These are phyloP conservation scores for Aleiodes testaceus DNA, from an alignment of 2,888 invertebrate species.

Conservation along the genomic window DNA sequence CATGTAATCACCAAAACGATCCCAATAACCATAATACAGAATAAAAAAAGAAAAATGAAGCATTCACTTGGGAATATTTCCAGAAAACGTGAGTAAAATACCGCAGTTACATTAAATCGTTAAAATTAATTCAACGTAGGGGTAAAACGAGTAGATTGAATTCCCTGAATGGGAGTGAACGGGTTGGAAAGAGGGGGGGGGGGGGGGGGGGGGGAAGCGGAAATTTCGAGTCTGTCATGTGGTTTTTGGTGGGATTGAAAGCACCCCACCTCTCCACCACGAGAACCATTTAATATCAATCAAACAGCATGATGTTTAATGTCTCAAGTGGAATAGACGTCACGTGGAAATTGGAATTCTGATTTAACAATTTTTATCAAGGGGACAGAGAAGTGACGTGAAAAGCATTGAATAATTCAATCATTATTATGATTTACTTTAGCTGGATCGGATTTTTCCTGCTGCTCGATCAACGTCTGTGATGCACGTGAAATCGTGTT, in stretches of 20 bases:
- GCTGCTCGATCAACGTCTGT: conserved; percentile 65
- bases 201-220: no score
- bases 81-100: conserved; percentile 37
- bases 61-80: conserved; percentile 5
- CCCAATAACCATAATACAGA: no score
- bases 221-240: conserved; percentile 15
- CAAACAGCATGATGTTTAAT: conserved; percentile 8
- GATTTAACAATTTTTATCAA: background rate
- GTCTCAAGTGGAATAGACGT: conserved; percentile 7
- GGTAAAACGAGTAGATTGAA: conserved; percentile 32
- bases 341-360: background rate
- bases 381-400: conserved; percentile 45
- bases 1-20: no score
- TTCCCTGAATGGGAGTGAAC: conserved; percentile 21
- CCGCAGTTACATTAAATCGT: conserved; percentile 57
- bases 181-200: conserved; percentile 11
- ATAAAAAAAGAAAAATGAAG: conserved; percentile 38
- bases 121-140: conserved; percentile 50
- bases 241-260: conserved; percentile 46
- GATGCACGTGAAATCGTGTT: conserved; percentile 65
- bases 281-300: conserved; percentile 20
- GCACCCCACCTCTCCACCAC: background rate
- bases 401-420: conserved; percentile 30
- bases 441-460: conserved; percentile 68
- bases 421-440: conserved; percentile 59